Evolutionary conservation across 53 echinoderm and acorn worm species (phyloP), one percentile per base, ranked within the genome.

Genomic region (Astropecten irregularis): DNA sequence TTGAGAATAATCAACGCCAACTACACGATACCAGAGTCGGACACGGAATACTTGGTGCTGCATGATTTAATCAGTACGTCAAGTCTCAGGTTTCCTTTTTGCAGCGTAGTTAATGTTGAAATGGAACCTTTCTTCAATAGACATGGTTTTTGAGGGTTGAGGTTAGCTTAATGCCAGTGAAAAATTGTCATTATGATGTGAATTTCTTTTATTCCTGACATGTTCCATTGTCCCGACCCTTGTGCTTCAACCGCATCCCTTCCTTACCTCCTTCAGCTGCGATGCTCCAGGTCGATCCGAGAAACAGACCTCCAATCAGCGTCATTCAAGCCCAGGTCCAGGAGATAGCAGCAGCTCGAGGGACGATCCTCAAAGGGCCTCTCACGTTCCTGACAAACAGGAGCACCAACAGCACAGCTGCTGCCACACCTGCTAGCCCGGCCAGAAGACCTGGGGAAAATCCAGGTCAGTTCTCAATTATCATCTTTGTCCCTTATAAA

Each of bases 1-100:
- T 83, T 97, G 10, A 89, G 94, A 69, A 97, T 97, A 22, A 83
- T 97, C 89, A 97, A 97, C 57, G 97, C 90, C 37, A 97, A 97
- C 86, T 97, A 94, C 63, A 38, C 73, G 53, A 89, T 97, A 59
- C 94, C 97, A 30, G 92, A 93, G 31, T 85, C 85, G 10, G 97
- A 96, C 77, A 58, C 74, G 49, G 91, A 91, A 16, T 88, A 84
- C 34, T 54, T 19, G n/a, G 91, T 96, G 16, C 82, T 96, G 25
- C 97, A 96, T 90, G 97, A 96, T 47, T 73, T 96, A 40, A 94
- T 96, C 68, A 91, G 97, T 96, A 42, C 42, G 42, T 42, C 42
- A n/a, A n/a, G n/a, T n/a, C n/a, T n/a, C 42, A 42, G 42, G 42
- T 11, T 42, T 42, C 42, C 42, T 42, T 6, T 6, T 42, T 6